phyloP scores from a whole-genome alignment of 2,888 invertebrate genomes.

The Nowickia ferox region DNA sequence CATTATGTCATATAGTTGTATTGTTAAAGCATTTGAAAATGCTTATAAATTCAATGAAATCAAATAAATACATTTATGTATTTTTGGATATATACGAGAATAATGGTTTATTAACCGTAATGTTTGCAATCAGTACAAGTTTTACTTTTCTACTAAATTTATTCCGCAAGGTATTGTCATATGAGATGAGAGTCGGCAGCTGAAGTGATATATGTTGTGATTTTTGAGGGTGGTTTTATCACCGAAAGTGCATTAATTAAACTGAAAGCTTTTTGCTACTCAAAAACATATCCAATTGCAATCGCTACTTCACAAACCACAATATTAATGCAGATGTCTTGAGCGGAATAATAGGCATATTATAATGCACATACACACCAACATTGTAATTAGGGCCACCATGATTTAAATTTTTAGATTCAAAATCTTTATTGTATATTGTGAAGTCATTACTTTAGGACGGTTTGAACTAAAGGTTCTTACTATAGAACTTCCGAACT shows the following conservation, averaged over 20 bases:
- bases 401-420: too few relatives aligned
- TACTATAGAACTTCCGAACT: too few relatives aligned
- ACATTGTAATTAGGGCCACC: too few relatives aligned
- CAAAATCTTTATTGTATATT: too few relatives aligned
- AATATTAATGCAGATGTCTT: not conserved
- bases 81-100: not conserved
- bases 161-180: slow-evolving; percentile 62
- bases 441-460: too few relatives aligned
- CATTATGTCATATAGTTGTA: slow-evolving; percentile 62
- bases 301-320: not conserved
- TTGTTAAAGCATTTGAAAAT: slow-evolving; percentile 34
- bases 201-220: not conserved
- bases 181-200: slow-evolving; percentile 38
- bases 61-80: slow-evolving; percentile 17
- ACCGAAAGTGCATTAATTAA: slow-evolving; percentile 72
- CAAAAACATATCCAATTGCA: not conserved
- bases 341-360: too few relatives aligned
- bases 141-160: slow-evolving; percentile 42
- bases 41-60: slow-evolving; percentile 51
- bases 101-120: slow-evolving; percentile 58
- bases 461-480: too few relatives aligned
- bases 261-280: slow-evolving; percentile 75
- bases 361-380: too few relatives aligned
- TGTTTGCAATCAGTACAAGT: slow-evolving; percentile 51
- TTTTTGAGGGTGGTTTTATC: slow-evolving; percentile 11